Percentiles rank a stretch among this genome's conserved stretches.
phyloP scores from a whole-genome alignment of 1,140 invertebrate species.

The Megathymus violae region DNA sequence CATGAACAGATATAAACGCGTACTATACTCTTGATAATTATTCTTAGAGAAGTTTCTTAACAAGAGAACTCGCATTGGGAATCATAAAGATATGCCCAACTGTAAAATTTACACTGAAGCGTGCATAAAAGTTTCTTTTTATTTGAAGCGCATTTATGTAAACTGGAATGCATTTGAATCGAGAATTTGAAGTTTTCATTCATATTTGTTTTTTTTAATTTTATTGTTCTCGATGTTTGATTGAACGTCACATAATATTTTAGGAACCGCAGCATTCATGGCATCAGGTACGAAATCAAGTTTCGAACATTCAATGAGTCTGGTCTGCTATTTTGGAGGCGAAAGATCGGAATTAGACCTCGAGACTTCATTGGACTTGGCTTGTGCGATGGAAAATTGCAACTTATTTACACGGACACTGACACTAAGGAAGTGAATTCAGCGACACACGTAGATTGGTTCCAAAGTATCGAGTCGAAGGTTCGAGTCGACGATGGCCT shows the following conservation, averaged over 20 bases:
- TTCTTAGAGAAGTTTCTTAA: conserved; percentile 31
- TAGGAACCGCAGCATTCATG: conserved; percentile 86
- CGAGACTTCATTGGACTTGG: conserved; percentile 81
- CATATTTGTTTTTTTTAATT: conserved; percentile 2
- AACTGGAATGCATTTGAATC: too few relatives aligned
- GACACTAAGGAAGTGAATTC: conserved; percentile 68
- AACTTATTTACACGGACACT: conserved; percentile 80
- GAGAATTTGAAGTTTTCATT: too few relatives aligned
- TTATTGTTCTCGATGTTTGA: conserved; percentile 6
- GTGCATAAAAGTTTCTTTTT: conserved; percentile 39
- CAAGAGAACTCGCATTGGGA: conserved; percentile 41
- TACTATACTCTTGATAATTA: conserved; percentile 29
- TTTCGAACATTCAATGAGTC: conserved; percentile 87
- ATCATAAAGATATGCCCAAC: conserved; percentile 44
- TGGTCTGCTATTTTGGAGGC: conserved; percentile 88
- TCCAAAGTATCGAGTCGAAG: conserved; percentile 83
- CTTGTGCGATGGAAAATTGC: conserved; percentile 71
- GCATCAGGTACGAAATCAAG: conserved; percentile 89
- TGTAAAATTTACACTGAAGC: conserved; percentile 46
- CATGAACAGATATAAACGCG: conserved; percentile 30
- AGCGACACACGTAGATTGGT: conserved; percentile 74
- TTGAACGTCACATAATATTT: conserved; percentile 43
- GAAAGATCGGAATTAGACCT: conserved; percentile 78
- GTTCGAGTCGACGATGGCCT: conserved; percentile 87
- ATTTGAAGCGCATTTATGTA: background rate